phyloP scores from a whole-genome alignment of 2,797 vertebrate species.

The Oophaga sylvatica region DNA sequence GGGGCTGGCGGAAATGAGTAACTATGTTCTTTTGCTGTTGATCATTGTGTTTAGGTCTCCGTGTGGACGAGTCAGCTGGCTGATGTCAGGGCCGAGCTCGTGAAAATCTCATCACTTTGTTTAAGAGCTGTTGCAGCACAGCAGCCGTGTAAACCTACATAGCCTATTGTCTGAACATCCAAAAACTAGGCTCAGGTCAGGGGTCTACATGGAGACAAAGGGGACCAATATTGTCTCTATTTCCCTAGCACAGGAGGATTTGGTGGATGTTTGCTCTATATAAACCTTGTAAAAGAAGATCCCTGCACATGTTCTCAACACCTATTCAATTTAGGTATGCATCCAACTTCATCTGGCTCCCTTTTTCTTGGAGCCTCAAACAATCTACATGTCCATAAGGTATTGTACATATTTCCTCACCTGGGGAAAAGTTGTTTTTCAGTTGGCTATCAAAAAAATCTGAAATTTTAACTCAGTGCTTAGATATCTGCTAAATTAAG shows the following conservation, averaged over 20 bases:
- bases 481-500: no score
- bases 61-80: constrained; percentile 8
- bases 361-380: no score
- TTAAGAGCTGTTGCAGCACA: background rate
- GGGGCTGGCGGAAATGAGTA: background rate
- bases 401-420: no score
- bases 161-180: background rate
- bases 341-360: no score
- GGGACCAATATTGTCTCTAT: background rate
- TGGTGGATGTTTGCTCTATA: background rate
- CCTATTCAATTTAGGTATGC: no score
- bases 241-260: background rate
- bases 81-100: background rate
- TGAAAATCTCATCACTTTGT: no score
- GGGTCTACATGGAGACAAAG: background rate
- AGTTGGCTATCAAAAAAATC: no score
- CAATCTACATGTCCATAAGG: no score
- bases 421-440: no score
- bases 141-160: background rate
- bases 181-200: background rate
- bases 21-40: constrained; percentile 2
- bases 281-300: no score
- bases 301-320: no score
- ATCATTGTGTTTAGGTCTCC: background rate
- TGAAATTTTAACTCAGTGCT: no score